These are phyloP conservation scores for Drosophila paranaensis DNA, from an alignment of 2,888 invertebrate genomes.

Conservation along the genomic window DNA sequence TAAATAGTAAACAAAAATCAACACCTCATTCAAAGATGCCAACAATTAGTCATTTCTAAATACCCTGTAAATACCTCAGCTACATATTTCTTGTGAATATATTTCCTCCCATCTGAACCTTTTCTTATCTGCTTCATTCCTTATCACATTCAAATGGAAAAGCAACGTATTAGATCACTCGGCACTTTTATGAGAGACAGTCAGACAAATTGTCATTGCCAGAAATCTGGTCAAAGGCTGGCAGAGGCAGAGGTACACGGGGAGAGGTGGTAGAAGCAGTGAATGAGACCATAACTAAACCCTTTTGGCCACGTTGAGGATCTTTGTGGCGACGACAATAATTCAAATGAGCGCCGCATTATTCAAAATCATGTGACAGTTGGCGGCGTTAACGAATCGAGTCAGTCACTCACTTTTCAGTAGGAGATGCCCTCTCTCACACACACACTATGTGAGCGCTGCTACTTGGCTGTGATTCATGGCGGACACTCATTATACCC, in stretches of 20 bases:
- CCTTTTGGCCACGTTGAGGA: slow-evolving; percentile 50
- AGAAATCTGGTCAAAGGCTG: slow-evolving; percentile 42
- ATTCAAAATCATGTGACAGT: slow-evolving; percentile 72
- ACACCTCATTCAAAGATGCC: no score
- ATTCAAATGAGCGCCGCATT: slow-evolving; percentile 76
- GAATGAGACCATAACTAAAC: slow-evolving; percentile 25
- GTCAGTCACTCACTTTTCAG: slow-evolving; percentile 40
- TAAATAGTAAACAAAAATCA: no score
- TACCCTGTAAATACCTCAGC: neutral
- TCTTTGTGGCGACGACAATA: slow-evolving; percentile 65
- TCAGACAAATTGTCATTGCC: slow-evolving; percentile 52
- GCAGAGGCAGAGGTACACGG: neutral
- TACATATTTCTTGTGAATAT: neutral
- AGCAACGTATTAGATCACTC: slow-evolving; percentile 39
- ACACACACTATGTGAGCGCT: slow-evolving; percentile 3
- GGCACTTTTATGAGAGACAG: slow-evolving; percentile 16
- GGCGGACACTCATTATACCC: slow-evolving; percentile 49
- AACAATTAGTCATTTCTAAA: neutral
- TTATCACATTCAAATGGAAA: slow-evolving; percentile 33
- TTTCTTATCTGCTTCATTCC: slow-evolving; percentile 30
- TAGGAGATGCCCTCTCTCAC: neutral
- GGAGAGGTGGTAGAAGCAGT: neutral
- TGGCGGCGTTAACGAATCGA: slow-evolving; percentile 67
- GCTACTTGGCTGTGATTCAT: slow-evolving; percentile 68
- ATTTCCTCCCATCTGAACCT: neutral